Conservation (phyloP, 2,888 invertebrate genomes). For the Eristalis intricaria region DNA sequence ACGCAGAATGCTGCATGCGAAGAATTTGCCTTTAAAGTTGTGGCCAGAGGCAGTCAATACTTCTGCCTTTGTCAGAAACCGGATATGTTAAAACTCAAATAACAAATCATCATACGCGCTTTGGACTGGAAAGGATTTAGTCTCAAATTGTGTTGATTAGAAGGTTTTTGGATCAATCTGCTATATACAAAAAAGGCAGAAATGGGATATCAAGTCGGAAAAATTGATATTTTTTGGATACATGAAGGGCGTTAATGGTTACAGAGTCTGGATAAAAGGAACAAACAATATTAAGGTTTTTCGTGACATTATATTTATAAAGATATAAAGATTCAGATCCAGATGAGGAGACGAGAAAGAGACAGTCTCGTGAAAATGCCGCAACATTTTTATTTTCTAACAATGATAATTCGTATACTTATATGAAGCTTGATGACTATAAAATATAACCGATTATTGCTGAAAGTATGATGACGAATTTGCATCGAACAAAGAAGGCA, state of each 20-base stretch:
- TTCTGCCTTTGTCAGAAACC: slow-evolving; percentile 6
- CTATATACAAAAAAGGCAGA: neutral
- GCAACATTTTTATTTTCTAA: neutral
- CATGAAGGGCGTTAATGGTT: slow-evolving; percentile 5
- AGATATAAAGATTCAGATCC: neutral
- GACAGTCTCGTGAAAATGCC: neutral
- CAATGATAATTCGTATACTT: neutral
- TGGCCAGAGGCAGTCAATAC: neutral
- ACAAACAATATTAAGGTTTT: slow-evolving; percentile 1
- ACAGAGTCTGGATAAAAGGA: neutral
- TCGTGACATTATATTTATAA: neutral
- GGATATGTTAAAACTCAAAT: neutral
- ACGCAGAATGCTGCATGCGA: slow-evolving; percentile 10
- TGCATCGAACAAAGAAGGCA: neutral
- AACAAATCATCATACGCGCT: slow-evolving; percentile 5
- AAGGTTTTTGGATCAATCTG: neutral
- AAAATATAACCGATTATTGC: neutral
- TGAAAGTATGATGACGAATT: slow-evolving; percentile 9
- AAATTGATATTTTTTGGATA: slow-evolving; percentile 4
- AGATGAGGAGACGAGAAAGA: neutral
- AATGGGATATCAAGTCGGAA: slow-evolving; percentile 10
- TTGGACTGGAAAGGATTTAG: neutral
- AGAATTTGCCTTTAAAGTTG: neutral
- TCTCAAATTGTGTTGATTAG: neutral
- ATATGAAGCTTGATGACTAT: neutral